phyloP scores from a whole-genome alignment of 2,113 vertebrate species.

The Xenopus laevis region DNA sequence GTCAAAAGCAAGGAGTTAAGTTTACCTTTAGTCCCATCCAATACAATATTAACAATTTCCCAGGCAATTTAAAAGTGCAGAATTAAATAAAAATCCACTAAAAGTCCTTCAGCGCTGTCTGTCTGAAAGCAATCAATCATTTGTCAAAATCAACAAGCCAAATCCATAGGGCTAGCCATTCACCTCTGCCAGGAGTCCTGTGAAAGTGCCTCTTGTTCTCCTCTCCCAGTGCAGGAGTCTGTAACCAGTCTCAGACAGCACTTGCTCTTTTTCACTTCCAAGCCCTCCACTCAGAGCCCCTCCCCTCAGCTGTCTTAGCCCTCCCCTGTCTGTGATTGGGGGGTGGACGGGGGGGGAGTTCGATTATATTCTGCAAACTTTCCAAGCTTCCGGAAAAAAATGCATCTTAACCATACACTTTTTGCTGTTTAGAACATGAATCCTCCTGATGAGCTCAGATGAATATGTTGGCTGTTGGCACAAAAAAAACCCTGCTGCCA shows the following conservation, averaged over 20 bases:
- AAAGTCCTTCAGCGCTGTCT: too few relatives aligned
- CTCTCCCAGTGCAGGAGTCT: conserved; percentile 14
- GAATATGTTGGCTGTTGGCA: conserved; percentile 8
- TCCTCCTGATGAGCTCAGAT: not conserved
- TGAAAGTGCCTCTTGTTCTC: conserved; percentile 36
- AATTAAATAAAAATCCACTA: too few relatives aligned
- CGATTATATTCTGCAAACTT: conserved; percentile 20
- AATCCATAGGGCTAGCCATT: conserved; percentile 14
- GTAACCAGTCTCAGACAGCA: not conserved
- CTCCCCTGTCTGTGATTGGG: conserved; percentile 6
- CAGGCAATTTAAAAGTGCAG: too few relatives aligned
- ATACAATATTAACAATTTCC: too few relatives aligned
- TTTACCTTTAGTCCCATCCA: too few relatives aligned
- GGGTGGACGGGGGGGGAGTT: not conserved
- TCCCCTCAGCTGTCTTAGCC: conserved; percentile 6
- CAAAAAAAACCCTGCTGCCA: not conserved
- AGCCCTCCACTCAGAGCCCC: conserved; percentile 38
- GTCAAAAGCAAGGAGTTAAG: too few relatives aligned
- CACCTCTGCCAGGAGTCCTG: conserved; percentile 11
- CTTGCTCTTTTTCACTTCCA: conserved; percentile 9
- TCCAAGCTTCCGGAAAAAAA: conserved; percentile 18
- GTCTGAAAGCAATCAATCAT: too few relatives aligned
- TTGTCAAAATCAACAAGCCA: not conserved
- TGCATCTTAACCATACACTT: conserved; percentile 17
- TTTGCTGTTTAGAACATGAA: conserved; percentile 8